phyloP scores from a whole-genome alignment of 2,888 invertebrate species.

The Mactromeris polynyma region DNA sequence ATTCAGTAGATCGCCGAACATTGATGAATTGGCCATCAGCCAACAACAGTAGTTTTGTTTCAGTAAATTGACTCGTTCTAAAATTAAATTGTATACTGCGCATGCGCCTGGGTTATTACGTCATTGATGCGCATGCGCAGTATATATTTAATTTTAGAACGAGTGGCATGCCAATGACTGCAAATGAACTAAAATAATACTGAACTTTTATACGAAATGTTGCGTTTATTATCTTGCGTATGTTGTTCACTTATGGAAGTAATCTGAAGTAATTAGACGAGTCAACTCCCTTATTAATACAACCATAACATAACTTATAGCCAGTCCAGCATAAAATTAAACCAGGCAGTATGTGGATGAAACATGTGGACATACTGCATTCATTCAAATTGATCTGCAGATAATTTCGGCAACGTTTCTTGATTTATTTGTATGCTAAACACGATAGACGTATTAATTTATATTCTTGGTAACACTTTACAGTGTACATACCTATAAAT shows the following conservation, averaged over 20 bases:
- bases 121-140: background rate
- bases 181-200: background rate
- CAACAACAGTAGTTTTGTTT: background rate
- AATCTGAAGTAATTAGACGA: background rate
- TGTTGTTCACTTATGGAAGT: no score
- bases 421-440: no score
- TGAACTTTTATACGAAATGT: background rate
- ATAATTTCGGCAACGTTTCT: no score
- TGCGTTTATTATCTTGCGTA: background rate
- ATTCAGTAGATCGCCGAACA: background rate
- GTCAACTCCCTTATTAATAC: background rate
- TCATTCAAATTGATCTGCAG: no score
- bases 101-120: slow-evolving; percentile 1
- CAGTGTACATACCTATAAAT: no score
- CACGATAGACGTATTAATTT: no score
- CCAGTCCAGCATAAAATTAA: background rate
- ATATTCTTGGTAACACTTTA: no score
- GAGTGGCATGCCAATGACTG: background rate
- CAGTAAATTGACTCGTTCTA: background rate
- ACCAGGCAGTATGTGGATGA: background rate
- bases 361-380: background rate
- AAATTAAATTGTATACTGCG: background rate
- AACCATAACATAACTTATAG: background rate
- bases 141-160: no score
- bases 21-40: background rate